Evolutionary conservation across 2,888 invertebrate species (phyloP).

Genomic region (Dryadula phaetusa): DNA sequence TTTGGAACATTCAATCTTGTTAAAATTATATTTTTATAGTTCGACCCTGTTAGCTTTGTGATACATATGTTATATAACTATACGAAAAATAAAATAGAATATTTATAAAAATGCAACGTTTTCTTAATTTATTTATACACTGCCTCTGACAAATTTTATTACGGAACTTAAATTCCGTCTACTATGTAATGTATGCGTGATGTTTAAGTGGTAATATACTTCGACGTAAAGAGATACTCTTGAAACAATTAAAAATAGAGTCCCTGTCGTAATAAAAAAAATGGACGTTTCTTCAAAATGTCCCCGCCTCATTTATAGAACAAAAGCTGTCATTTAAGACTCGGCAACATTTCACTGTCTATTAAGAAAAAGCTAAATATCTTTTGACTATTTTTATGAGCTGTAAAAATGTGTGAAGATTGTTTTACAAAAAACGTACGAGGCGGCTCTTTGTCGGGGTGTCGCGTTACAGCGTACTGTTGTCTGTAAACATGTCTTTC

Average conservation of each 20-base stretch:
- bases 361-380: slow-evolving; percentile 78
- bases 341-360: slow-evolving; percentile 84
- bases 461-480: slow-evolving; percentile 72
- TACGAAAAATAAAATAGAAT: slow-evolving; percentile 9
- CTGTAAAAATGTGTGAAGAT: slow-evolving; percentile 82
- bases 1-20: slow-evolving; percentile 70
- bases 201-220: slow-evolving; percentile 47
- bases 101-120: slow-evolving; percentile 9
- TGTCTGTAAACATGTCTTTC: slow-evolving; percentile 83
- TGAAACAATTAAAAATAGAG: slow-evolving; percentile 73
- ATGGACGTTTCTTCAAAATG: slow-evolving; percentile 72
- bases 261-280: slow-evolving; percentile 70
- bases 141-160: slow-evolving; percentile 31
- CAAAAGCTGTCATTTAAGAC: slow-evolving; percentile 83
- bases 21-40: slow-evolving; percentile 66
- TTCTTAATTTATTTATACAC: slow-evolving; percentile 10
- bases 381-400: slow-evolving; percentile 83
- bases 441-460: slow-evolving; percentile 81
- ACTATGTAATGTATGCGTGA: slow-evolving; percentile 42
- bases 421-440: slow-evolving; percentile 78
- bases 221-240: slow-evolving; percentile 57
- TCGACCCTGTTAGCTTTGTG: slow-evolving; percentile 29
- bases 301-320: slow-evolving; percentile 80
- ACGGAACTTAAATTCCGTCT: slow-evolving; percentile 34
- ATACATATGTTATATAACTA: slow-evolving; percentile 16